Evolutionary conservation across 2,797 vertebrate species (phyloP).

Genomic region (Carcharodon carcharias): DNA sequence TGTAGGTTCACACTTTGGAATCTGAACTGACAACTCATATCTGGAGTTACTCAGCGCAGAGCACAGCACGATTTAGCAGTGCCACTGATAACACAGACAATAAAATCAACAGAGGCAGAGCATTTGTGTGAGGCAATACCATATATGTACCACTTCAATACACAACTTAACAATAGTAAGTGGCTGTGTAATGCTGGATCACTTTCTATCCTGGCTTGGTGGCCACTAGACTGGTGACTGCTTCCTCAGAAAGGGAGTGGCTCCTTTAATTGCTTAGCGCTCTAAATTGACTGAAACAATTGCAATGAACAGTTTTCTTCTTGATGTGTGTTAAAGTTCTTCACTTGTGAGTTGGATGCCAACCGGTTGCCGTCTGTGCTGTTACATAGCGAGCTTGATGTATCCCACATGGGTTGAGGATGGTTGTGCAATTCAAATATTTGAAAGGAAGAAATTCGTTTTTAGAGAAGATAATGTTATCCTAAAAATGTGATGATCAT

Average conservation of each 20-base stretch:
- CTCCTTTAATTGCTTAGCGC: background rate
- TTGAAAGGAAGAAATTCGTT: background rate
- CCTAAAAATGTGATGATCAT: background rate
- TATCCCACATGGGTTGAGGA: background rate
- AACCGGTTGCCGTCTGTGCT: background rate
- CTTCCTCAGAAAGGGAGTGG: background rate
- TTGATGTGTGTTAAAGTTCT: background rate
- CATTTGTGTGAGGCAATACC: background rate
- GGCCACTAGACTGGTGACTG: background rate
- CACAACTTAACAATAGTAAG: background rate
- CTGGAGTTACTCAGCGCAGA: background rate
- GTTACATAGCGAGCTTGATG: background rate
- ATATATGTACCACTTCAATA: background rate
- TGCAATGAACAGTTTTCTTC: background rate
- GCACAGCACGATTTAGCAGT: background rate
- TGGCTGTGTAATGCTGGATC: background rate
- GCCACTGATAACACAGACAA: background rate
- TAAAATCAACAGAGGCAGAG: background rate
- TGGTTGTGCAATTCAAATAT: background rate
- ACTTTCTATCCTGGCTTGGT: background rate
- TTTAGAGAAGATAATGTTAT: background rate
- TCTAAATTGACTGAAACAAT: background rate
- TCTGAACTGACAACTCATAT: background rate
- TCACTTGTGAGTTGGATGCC: background rate
- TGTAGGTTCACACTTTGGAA: slow-evolving; percentile 6